phyloP scores from a whole-genome alignment of 2,113 vertebrate genomes.

The Cardinalis cardinalis region DNA sequence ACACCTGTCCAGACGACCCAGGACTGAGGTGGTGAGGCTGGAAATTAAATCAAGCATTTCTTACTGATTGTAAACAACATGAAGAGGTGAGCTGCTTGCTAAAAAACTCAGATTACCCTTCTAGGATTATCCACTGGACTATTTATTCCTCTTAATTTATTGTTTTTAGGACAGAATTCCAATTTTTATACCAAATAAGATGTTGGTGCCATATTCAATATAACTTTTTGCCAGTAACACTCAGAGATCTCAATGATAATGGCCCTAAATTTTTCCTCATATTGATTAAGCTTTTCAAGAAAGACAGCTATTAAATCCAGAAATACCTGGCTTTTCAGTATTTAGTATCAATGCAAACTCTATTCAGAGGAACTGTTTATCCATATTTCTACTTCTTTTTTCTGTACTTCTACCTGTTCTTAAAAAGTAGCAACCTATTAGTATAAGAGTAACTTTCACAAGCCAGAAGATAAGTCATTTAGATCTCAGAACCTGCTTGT shows the following conservation, averaged over 20 bases:
- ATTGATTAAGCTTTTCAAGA: background rate
- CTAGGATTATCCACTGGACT: background rate
- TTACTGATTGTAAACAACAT: background rate
- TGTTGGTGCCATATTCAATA: background rate
- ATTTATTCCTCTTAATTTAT: background rate
- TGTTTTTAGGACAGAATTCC: background rate
- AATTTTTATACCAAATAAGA: background rate
- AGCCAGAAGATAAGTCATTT: background rate
- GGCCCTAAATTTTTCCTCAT: background rate
- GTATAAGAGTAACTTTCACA: background rate
- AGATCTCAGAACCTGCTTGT: background rate
- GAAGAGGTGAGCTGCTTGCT: background rate
- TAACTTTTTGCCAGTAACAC: background rate
- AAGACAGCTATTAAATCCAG: background rate
- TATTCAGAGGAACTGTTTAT: background rate
- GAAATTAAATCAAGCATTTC: background rate
- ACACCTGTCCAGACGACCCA: background rate
- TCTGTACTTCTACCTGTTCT: background rate
- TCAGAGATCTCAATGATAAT: background rate
- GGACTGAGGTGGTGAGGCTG: background rate
- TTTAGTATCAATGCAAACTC: background rate
- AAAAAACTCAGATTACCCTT: background rate
- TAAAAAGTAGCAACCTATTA: background rate
- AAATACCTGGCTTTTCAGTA: background rate
- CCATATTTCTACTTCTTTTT: background rate